Evolutionary conservation across 1,140 invertebrate genomes (phyloP), one percentile per base, ranked within the genome.

Genomic region (Metopolophium dirhodum): DNA sequence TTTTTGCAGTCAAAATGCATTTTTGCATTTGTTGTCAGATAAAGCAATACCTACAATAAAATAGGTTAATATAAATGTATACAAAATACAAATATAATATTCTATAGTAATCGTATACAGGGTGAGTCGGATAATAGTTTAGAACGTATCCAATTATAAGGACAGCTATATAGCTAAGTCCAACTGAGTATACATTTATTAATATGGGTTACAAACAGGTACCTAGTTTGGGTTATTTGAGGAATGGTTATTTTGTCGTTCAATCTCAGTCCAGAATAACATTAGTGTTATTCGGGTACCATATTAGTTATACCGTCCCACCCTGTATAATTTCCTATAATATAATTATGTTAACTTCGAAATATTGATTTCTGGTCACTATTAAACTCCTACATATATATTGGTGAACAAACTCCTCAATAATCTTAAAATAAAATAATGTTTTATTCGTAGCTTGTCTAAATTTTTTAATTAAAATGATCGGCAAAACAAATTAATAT

Each of bases 51-150:
- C 30, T n/a, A 77, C 61, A 18, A 89, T 90, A 20, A 61, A 26
- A 61, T 90, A 90, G 23, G 23, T 90, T 61, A 41, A 61, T 37
- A 37, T 7, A 41, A 61, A 45, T 51, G 47, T 49, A 49, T 35
- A 87, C 51, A 47, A 87, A 41, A 51, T 93, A 35, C 37, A 30
- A 93, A 85, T 93, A n/a, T 57, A n/a, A 47, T 47, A 93, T 54
- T 86, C 77, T n/a, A 47, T 82, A 77, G 37, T 35, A 82, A 77
- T 91, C 68, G 45, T 91, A 49, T 47, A 91, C 90, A 91, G 61
- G 90, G 90, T 91, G 90, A 49, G 61, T 82, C 37, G 54, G 88
- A 90, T 61, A 61, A 90, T 90, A 90, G 51, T 61, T 51, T 51
- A 88, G 87, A 88, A 88, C 20, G 7, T 51, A 88, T 49, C 14